Evolutionary conservation across 2,888 invertebrate genomes (phyloP), one percentile per base, ranked within the genome.

Genomic region (Timandra comae): DNA sequence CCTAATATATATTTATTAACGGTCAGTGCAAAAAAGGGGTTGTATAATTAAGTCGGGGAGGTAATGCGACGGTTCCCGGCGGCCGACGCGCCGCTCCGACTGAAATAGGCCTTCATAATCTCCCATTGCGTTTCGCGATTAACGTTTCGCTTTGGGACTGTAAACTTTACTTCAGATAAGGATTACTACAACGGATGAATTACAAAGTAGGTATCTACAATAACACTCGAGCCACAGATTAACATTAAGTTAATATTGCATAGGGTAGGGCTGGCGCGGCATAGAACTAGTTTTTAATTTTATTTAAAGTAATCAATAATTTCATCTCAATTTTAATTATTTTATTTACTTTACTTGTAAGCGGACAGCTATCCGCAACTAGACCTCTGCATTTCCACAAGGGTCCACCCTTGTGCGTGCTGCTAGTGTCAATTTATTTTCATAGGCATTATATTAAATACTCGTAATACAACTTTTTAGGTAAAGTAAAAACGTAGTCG

Each of bases 81-180:
- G 24, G 7, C 2, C 9, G 9, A 3, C 49, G 29, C 20, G 44
- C 45, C 56, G 52, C 46, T 10, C 8, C 25, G 26, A n/a, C n/a
- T n/a, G n/a, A 6, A 16, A 16, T 37, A 36, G 39, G 41, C 27
- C 36, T 38, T 27, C 35, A 46, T 61, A 56, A 57, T 58, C 63
- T 52, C 47, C 39, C 40, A 42, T 43, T 37, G 50, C 56, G 56
- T 45, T 48, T 41, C 38, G 44, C 59, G 64, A 64, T 68, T 65
- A 68, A 58, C 64, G 63, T 63, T 62, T 61, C 56, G 58, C 62
- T 59, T 43, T 43, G 56, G 58, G 52, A 47, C 52, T 56, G 53
- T 68, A 63, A 66, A 64, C 55, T 65, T 61, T 52, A 50, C 58
- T 56, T 45, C 49, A 52, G 69, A 65, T 67, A 66, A 64, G 63